Evolutionary conservation across 2,888 invertebrate genomes (phyloP), one percentile per base, ranked within the genome.

Genomic region (Homarus gammarus): DNA sequence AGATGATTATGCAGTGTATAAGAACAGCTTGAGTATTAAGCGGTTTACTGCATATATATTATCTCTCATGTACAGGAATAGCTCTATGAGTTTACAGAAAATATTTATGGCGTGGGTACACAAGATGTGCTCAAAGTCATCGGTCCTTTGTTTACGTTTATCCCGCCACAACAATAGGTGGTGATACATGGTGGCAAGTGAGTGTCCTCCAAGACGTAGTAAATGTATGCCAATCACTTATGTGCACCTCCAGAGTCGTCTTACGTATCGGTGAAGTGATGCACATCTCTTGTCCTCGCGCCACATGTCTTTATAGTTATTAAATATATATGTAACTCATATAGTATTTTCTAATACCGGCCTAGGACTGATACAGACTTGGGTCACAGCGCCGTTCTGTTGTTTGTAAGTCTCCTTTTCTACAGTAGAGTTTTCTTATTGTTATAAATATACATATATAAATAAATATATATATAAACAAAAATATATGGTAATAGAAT

Each of bases 371-470:
- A 72, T 44, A 73, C 36, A 12, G 78, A 84, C 56, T 51, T 36
- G 70, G 70, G 72, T 49, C 51, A 33, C 51, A 73, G 72, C 51
- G 49, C 72, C 84, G 70, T 56, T 73, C 31, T 84, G 44, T 84
- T 68, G 56, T 84, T 84, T 84, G 84, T 84, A 84, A 84, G 84
- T 73, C 70, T 84, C 84, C 72, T 84, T 84, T 84, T 84, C 84
- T 84, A 84, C 84, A 84, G 84, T 84, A 84, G 84, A 84, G 56
- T 56, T 84, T 84, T 84, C 84, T 72, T 84, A 84, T 84, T 84
- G 84, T 84, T 84, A 84, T 84, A 84, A 84, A 84, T 84, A 84
- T 73, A 84, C 72, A 84, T 84, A 84, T 84, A 84, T 73, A 84
- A 27, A 64, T n/a, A 64, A 61, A 84, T 77, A 77, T 31, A 84